A percentile compares a stretch with the other conserved stretches of the same genome.
Evolutionary conservation across 2,113 vertebrate species (phyloP).

Genomic region (Prolemur simus): DNA sequence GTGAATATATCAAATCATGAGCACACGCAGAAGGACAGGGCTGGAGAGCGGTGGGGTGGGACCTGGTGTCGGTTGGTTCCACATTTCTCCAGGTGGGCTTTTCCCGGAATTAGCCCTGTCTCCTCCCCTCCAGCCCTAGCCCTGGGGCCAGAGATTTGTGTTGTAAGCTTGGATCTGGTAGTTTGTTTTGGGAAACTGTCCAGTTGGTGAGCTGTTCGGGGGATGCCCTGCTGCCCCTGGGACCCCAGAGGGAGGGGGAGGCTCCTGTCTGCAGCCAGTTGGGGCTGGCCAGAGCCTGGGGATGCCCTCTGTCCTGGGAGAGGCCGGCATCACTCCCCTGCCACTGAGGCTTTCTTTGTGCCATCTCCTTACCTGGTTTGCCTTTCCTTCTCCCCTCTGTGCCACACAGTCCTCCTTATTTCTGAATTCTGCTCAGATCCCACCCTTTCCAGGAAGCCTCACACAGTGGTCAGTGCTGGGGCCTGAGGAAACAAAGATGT

Average conservation of each 20-base stretch:
- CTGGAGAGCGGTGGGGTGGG: background rate
- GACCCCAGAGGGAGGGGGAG: background rate
- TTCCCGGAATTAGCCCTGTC: background rate
- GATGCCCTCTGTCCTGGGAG: background rate
- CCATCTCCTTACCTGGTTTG: background rate
- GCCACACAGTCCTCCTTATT: background rate
- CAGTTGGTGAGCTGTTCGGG: background rate
- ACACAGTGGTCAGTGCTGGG: background rate
- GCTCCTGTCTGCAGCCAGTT: background rate
- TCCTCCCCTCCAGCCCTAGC: background rate
- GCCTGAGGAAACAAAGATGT: background rate
- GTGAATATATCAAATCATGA: background rate
- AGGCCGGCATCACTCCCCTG: background rate
- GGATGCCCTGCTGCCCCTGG: background rate
- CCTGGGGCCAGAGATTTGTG: background rate
- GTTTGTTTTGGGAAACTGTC: background rate
- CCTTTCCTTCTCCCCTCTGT: background rate
- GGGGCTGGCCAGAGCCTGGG: background rate
- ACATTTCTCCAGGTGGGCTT: background rate
- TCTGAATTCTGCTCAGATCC: background rate
- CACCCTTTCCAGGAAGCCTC: background rate
- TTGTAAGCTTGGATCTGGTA: background rate
- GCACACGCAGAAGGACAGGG: too few species aligned
- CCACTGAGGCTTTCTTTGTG: background rate
- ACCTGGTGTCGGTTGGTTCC: background rate